A percentile compares a stretch with the other conserved stretches of the same genome.
These are phyloP conservation scores for Lutjanus erythropterus DNA, from an alignment of 2,113 vertebrate genomes.

Conservation along the genomic window DNA sequence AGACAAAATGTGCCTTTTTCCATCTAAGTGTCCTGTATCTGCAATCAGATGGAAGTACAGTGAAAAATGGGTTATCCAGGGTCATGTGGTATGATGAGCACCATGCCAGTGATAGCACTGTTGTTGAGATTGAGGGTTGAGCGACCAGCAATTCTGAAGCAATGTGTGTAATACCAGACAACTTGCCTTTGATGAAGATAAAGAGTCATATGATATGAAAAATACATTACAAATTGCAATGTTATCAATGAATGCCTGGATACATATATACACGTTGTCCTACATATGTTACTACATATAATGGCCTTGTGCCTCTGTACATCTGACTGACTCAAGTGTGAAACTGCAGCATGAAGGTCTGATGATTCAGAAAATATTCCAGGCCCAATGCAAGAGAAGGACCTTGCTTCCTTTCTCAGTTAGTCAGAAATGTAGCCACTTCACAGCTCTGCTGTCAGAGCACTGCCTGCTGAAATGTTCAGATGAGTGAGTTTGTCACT, in stretches of 20 bases:
- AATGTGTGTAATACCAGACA: background rate
- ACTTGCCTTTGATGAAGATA: background rate
- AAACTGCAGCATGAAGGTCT: background rate
- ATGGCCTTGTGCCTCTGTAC: background rate
- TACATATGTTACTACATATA: no score
- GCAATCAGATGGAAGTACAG: background rate
- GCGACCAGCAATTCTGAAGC: background rate
- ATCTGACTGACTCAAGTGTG: background rate
- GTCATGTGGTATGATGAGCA: background rate
- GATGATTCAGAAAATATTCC: background rate
- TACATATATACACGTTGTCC: constrained; percentile 9
- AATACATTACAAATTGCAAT: background rate
- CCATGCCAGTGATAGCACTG: background rate
- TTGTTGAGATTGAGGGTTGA: background rate
- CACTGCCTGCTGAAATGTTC: background rate
- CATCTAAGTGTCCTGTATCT: background rate
- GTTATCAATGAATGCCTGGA: constrained; percentile 7
- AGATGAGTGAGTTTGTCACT: background rate
- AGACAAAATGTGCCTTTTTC: no score
- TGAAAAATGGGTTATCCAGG: background rate
- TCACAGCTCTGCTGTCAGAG: background rate
- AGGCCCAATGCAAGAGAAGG: background rate
- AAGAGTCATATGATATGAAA: background rate
- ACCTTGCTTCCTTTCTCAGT: background rate
- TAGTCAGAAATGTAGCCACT: background rate